phyloP scores from a whole-genome alignment of 2,888 invertebrate genomes.

The Sericinus montela region DNA sequence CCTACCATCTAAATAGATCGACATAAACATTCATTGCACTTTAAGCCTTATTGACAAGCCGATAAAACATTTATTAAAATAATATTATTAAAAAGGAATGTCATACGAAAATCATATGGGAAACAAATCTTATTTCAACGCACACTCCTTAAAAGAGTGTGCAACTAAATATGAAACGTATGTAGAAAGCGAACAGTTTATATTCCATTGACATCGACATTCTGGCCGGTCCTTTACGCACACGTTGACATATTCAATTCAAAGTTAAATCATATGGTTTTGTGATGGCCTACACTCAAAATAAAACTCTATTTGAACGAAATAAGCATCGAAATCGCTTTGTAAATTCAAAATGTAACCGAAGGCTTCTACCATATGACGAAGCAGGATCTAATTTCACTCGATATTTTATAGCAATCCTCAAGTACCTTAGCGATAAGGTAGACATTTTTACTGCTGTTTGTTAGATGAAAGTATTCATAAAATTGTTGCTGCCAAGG shows the following conservation, averaged over 20 bases:
- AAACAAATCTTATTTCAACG: conserved; percentile 63
- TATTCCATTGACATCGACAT: conserved; percentile 5
- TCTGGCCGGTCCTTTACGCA: conserved; percentile 45
- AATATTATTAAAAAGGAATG: conserved; percentile 47
- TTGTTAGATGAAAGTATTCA: conserved; percentile 2
- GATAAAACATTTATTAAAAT: conserved; percentile 27
- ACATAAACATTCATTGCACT: conserved; percentile 24
- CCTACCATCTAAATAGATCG: conserved; percentile 54
- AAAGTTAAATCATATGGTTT: conserved; percentile 62
- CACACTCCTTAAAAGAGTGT: conserved; percentile 28
- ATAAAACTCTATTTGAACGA: background rate
- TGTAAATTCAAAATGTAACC: conserved; percentile 5
- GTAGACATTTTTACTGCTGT: background rate
- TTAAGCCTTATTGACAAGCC: conserved; percentile 15
- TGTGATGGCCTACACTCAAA: conserved; percentile 20
- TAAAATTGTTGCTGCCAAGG: conserved; percentile 8
- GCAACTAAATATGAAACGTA: conserved; percentile 28
- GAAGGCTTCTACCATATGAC: conserved; percentile 18
- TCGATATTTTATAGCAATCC: background rate
- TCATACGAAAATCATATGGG: conserved; percentile 73
- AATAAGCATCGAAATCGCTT: conserved; percentile 19
- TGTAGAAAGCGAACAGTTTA: fast-evolving
- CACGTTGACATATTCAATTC: conserved; percentile 40
- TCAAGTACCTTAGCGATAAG: conserved; percentile 1
- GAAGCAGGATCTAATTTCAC: conserved; percentile 12